Conservation (phyloP, 2,113 vertebrate species). For the Catharus fuscescens region DNA sequence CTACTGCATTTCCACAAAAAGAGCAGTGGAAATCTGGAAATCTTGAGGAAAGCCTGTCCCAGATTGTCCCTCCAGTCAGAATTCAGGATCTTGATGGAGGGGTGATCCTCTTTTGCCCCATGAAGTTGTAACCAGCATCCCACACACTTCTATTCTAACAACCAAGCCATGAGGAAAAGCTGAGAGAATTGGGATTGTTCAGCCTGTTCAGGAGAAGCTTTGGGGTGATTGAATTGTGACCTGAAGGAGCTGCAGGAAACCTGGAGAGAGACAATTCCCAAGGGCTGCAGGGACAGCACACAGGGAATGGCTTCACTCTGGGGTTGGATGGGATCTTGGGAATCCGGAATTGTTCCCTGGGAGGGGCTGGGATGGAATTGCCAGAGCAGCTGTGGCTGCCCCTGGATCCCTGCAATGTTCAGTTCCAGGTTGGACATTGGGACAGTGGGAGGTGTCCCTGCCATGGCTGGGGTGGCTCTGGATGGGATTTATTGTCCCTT, state of each 20-base stretch:
- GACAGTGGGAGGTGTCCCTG: not conserved
- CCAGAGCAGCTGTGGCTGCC: not conserved
- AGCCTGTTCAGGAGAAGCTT: not conserved
- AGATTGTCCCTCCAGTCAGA: not conserved
- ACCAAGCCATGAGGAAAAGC: not conserved
- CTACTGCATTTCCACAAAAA: not conserved
- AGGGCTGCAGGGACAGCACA: accelerated
- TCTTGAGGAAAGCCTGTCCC: not conserved
- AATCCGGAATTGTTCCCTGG: not conserved
- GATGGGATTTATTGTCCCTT: accelerated
- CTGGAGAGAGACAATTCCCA: not conserved
- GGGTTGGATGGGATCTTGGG: accelerated
- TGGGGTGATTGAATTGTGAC: too few relatives aligned
- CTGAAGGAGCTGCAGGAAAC: not conserved
- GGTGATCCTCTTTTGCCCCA: not conserved
- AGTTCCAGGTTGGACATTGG: not conserved
- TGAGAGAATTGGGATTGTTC: not conserved
- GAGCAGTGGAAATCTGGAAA: not conserved
- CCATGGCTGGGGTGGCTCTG: accelerated
- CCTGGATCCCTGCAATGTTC: not conserved
- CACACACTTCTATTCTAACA: not conserved
- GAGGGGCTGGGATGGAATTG: accelerated
- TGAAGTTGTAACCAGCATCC: not conserved
- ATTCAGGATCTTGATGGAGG: not conserved
- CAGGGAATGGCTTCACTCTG: not conserved